Conservation (phyloP, 1,140 invertebrate species). For the Drosophila kurseongensis region DNA sequence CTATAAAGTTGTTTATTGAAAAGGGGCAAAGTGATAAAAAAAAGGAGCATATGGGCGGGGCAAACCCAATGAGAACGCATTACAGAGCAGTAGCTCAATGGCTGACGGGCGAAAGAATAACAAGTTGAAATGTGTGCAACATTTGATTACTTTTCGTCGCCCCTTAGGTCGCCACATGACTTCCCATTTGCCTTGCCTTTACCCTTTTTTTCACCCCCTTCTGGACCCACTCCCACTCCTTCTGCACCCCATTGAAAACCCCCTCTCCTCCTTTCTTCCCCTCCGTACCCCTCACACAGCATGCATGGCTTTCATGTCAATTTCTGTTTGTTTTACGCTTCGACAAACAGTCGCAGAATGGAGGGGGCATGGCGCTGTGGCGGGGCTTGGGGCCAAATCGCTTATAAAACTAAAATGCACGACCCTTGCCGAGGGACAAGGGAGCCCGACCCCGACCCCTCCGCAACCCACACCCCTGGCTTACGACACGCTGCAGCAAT, state of each 20-base stretch:
- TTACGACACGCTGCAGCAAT: constrained; percentile 54
- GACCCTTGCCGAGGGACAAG: constrained; percentile 14
- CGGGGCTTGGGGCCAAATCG: constrained; percentile 45
- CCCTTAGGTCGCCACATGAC: constrained; percentile 8
- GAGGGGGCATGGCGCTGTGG: not conserved
- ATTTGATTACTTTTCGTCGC: constrained; percentile 70
- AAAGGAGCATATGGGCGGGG: not conserved
- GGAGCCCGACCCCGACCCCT: not conserved
- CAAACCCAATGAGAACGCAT: constrained; percentile 32
- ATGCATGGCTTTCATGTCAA: constrained; percentile 63
- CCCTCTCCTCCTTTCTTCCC: no score
- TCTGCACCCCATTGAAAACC: not conserved
- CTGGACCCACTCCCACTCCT: not conserved
- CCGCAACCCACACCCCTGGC: constrained; percentile 1
- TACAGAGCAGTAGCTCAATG: constrained; percentile 14
- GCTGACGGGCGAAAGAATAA: constrained; percentile 15
- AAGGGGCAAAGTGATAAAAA: not conserved
- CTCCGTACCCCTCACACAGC: not conserved
- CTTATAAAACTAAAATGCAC: constrained; percentile 72
- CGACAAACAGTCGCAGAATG: constrained; percentile 55
- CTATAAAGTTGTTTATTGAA: constrained; percentile 3
- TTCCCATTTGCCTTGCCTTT: constrained; percentile 1
- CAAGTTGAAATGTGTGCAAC: constrained; percentile 60
- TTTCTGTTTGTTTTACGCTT: constrained; percentile 74
- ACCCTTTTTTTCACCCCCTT: constrained; percentile 3